Conservation (phyloP, 2,888 invertebrate species). For the Quadroppia sp. region DNA sequence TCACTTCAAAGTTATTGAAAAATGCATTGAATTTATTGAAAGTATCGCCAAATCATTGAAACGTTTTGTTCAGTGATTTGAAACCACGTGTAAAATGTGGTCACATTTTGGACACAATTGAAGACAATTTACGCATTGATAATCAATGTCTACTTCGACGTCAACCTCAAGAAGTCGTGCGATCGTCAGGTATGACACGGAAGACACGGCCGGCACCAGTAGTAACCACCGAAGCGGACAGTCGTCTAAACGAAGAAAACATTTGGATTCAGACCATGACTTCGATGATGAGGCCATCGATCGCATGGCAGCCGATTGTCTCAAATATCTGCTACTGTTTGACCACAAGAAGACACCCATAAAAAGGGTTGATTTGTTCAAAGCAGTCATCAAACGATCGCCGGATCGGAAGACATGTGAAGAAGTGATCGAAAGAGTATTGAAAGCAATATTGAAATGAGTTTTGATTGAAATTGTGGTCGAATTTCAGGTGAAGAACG, state of each 20-base stretch:
- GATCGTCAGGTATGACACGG: not conserved
- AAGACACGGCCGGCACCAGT: not conserved
- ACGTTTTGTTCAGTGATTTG: too few species aligned
- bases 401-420: not conserved
- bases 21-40: too few species aligned
- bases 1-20: too few species aligned
- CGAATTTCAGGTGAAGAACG: not conserved
- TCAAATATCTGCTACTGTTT: slow-evolving; percentile 24
- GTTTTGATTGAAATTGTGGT: not conserved
- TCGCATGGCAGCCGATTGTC: slow-evolving; percentile 3
- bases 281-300: not conserved
- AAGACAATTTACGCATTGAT: too few species aligned
- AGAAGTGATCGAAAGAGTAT: slow-evolving; percentile 4
- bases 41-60: too few species aligned
- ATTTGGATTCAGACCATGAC: not conserved
- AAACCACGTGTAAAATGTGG: too few species aligned
- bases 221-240: not conserved
- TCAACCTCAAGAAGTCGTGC: not conserved
- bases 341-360: slow-evolving; percentile 37
- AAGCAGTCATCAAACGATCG: not conserved
- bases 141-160: not conserved
- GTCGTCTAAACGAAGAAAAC: not conserved
- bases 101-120: too few species aligned
- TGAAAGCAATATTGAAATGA: not conserved
- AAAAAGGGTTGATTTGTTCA: slow-evolving; percentile 17